These are phyloP conservation scores for Stegophylla sp. DNA, from an alignment of 2,888 invertebrate genomes.

Conservation along the genomic window DNA sequence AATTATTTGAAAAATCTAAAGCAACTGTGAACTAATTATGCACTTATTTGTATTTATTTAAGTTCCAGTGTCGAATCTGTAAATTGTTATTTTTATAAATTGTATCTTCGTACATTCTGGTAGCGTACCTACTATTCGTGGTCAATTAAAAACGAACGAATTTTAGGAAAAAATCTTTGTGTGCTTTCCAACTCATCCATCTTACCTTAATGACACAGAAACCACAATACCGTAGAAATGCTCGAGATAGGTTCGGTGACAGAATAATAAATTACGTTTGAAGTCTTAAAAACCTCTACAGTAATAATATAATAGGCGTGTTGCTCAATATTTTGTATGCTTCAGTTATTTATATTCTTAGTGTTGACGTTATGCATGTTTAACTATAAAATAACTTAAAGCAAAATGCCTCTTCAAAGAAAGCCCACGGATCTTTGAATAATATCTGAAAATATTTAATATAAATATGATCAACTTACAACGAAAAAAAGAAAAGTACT, in stretches of 20 bases:
- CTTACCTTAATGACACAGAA: neutral
- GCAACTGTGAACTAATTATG: too few relatives aligned
- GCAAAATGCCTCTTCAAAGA: neutral
- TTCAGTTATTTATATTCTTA: neutral
- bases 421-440: too few relatives aligned
- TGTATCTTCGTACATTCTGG: neutral
- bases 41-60: too few relatives aligned
- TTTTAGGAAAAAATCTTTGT: neutral
- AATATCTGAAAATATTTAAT: neutral
- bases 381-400: neutral
- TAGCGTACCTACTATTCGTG: neutral
- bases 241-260: neutral
- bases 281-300: neutral
- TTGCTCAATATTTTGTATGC: conserved; percentile 22
- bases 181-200: neutral
- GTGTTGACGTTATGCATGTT: neutral
- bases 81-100: neutral
- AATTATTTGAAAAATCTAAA: too few relatives aligned
- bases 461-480: neutral
- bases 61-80: too few relatives aligned
- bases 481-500: neutral
- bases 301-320: neutral
- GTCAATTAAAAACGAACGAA: neutral
- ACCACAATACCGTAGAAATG: neutral
- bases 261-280: conserved; percentile 22